Evolutionary conservation across 2,113 vertebrate species (phyloP).

Genomic region (Lagopus muta): DNA sequence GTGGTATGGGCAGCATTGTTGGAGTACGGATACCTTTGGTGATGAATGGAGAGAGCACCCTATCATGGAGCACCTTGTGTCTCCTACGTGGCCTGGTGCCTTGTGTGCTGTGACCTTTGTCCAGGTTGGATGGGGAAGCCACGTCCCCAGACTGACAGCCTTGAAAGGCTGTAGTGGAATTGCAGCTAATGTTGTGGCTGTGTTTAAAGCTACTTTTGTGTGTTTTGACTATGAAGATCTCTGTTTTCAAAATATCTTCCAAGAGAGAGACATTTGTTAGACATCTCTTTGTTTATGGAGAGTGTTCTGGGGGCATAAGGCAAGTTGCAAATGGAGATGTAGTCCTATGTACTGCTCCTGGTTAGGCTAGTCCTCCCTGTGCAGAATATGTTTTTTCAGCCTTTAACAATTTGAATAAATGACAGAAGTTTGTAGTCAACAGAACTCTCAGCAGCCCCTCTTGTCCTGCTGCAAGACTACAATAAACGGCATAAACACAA

Average conservation of each 20-base stretch:
- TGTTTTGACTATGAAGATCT: constrained; percentile 40
- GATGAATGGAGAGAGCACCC: not conserved
- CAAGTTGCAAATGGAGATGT: not conserved
- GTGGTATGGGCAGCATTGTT: not conserved
- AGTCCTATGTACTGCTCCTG: not conserved
- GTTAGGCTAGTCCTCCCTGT: not conserved
- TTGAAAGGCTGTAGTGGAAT: not conserved
- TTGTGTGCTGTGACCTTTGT: not conserved
- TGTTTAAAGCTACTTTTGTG: not conserved
- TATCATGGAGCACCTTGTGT: not conserved
- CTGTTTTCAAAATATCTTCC: not conserved
- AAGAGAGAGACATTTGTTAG: not conserved
- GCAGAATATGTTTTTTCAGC: not conserved
- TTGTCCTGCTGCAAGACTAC: not conserved
- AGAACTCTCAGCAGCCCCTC: not conserved
- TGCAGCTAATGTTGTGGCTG: not conserved
- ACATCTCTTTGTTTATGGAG: not conserved
- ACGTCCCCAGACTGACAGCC: not conserved
- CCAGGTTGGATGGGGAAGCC: not conserved
- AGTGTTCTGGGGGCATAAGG: not conserved
- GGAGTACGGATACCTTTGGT: not conserved
- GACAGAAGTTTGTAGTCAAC: not conserved
- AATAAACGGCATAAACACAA: not conserved
- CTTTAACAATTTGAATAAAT: not conserved
- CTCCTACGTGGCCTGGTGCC: not conserved